Percentiles rank a stretch among this genome's conserved stretches.
Conservation (phyloP, 2,888 invertebrate genomes). For the Diplazon laetatorius region DNA sequence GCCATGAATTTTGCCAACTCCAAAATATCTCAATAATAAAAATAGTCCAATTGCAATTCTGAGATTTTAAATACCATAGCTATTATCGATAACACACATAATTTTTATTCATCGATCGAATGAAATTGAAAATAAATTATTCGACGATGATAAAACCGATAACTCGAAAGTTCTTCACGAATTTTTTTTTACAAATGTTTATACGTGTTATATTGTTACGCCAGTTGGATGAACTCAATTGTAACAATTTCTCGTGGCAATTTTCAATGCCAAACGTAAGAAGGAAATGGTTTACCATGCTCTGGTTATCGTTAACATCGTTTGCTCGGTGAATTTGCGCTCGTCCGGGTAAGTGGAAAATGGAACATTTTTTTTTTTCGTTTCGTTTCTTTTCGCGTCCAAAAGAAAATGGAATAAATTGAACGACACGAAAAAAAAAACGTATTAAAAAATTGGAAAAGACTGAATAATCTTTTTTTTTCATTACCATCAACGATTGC, state of each 20-base stretch:
- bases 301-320: constrained; percentile 68
- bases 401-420: neutral
- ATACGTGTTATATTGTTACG: constrained; percentile 20
- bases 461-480: no score
- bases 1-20: no score
- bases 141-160: no score
- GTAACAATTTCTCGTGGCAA: constrained; percentile 46
- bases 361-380: constrained; percentile 54
- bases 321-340: constrained; percentile 65
- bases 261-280: constrained; percentile 35
- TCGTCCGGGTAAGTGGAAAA: constrained; percentile 65
- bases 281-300: constrained; percentile 65
- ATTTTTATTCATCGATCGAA: no score
- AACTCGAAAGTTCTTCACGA: no score
- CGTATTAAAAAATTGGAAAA: neutral
- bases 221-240: constrained; percentile 48
- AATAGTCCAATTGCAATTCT: neutral
- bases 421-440: no score
- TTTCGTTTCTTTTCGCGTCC: neutral
- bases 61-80: no score
- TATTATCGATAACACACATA: no score
- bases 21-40: no score
- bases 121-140: no score
- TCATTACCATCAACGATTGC: no score
- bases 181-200: constrained; percentile 22